These are phyloP conservation scores for Carduelis carduelis DNA, from an alignment of 2,797 vertebrate genomes.

Conservation along the genomic window DNA sequence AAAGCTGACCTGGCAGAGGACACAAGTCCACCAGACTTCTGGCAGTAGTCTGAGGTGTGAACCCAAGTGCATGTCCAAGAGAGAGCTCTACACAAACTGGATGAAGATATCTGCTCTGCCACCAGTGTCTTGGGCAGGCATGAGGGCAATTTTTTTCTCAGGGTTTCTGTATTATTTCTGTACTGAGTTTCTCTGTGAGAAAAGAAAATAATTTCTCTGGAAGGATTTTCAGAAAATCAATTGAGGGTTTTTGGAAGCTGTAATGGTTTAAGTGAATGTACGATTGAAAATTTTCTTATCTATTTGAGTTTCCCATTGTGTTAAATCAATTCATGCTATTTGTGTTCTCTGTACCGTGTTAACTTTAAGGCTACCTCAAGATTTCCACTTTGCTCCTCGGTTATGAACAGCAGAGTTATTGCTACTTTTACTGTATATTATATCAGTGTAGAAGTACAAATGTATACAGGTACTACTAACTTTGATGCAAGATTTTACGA, in stretches of 20 bases:
- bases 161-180: not conserved
- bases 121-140: not conserved
- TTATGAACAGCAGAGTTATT: not conserved
- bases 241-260: not conserved
- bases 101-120: not conserved
- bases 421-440: not conserved
- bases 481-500: not conserved
- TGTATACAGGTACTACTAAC: not conserved
- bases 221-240: constrained; percentile 34
- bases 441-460: not conserved
- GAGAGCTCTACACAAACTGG: not conserved
- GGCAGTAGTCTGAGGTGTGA: not conserved
- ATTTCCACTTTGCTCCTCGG: not conserved
- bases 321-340: constrained; percentile 21
- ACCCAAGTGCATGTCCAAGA: not conserved
- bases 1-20: not conserved
- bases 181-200: not conserved
- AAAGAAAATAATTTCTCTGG: not conserved
- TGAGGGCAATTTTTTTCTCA: not conserved
- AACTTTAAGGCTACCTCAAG: not conserved
- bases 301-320: not conserved
- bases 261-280: not conserved
- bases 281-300: not conserved
- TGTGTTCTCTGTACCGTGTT: not conserved
- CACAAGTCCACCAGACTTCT: not conserved